Evolutionary conservation across 2,113 vertebrate genomes (phyloP).

Genomic region (Nansenia antarctica): DNA sequence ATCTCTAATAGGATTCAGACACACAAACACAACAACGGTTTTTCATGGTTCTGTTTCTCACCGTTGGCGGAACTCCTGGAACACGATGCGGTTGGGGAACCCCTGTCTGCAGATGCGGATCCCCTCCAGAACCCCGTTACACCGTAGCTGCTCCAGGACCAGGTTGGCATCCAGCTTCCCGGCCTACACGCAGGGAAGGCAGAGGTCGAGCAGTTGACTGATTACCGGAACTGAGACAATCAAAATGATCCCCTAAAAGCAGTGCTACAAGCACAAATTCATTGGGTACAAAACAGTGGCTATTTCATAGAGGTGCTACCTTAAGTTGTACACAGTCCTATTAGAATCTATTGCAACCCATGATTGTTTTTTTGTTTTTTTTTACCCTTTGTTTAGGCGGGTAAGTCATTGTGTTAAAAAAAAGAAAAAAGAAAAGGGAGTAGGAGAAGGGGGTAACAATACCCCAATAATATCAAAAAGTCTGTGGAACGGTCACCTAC

Average conservation of each 20-base stretch:
- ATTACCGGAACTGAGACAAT: too few relatives aligned
- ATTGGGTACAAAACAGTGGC: too few relatives aligned
- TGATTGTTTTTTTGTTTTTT: too few relatives aligned
- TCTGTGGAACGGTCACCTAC: slow-evolving; percentile 58
- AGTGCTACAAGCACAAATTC: too few relatives aligned
- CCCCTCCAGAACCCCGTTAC: slow-evolving; percentile 95
- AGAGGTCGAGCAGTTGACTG: too few relatives aligned
- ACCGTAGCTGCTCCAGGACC: slow-evolving; percentile 94
- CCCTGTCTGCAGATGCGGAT: slow-evolving; percentile 97
- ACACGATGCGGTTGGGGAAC: slow-evolving; percentile 96
- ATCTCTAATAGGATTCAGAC: neutral
- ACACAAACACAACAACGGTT: neutral
- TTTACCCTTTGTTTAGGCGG: too few relatives aligned
- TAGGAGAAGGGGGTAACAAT: neutral
- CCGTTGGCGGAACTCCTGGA: slow-evolving; percentile 98
- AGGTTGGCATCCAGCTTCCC: slow-evolving; percentile 92
- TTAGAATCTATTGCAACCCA: too few relatives aligned
- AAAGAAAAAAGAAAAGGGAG: neutral
- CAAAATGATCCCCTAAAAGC: too few relatives aligned
- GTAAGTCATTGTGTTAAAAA: neutral
- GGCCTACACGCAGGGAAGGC: slow-evolving; percentile 67
- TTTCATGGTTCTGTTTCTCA: slow-evolving; percentile 51
- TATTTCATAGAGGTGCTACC: too few relatives aligned
- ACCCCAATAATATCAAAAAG: too few relatives aligned
- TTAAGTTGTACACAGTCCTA: too few relatives aligned